Evolutionary conservation across 1,140 invertebrate species (phyloP), one percentile per base, ranked within the genome.

Genomic region (Ooceraea biroi): DNA sequence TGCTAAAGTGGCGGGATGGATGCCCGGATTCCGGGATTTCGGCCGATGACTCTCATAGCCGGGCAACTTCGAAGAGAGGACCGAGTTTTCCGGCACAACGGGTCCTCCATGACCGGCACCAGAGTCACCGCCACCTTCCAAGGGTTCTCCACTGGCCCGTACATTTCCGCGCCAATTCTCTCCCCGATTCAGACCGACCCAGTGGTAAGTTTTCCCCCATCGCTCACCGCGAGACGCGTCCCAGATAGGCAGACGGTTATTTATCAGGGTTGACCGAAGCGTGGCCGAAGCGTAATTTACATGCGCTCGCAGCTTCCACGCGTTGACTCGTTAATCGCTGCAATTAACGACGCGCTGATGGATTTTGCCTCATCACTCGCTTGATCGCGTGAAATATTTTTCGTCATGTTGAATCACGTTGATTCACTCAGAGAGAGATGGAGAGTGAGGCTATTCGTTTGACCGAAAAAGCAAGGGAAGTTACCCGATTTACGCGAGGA

Each of bases 121-220:
- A 57, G 7, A 30, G 74, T 30, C 66, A 25, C 22, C 61, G 60
- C 60, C 48, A 68, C 22, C 30, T 78, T 68, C 50, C 65, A 36
- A 71, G 76, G 50, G 8, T 71, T 46, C 76, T 80, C 76, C 63
- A 78, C 44, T 69, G 76, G 65, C 63, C 63, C 76, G 76, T 78
- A 57, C 48, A 78, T 78, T 78, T 78, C 63, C 76, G 50, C 76
- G 63, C 63, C 76, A 63, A 78, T 78, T 78, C n/a, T n/a, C 76
- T 71, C 65, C 63, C 57, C 55, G 63, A 78, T 78, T 78, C 50
- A 60, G 22, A 36, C 22, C 48, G 63, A 19, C n/a, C 50, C 52
- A n/a, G n/a, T n/a, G 22, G 14, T 69, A 80, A 80, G 65, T 80
- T 71, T n/a, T 7, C 76, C 30, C 36, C 19, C 76, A 80, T 80